Conservation (phyloP, 2,113 vertebrate genomes). For the Hydrolagus affinis region DNA sequence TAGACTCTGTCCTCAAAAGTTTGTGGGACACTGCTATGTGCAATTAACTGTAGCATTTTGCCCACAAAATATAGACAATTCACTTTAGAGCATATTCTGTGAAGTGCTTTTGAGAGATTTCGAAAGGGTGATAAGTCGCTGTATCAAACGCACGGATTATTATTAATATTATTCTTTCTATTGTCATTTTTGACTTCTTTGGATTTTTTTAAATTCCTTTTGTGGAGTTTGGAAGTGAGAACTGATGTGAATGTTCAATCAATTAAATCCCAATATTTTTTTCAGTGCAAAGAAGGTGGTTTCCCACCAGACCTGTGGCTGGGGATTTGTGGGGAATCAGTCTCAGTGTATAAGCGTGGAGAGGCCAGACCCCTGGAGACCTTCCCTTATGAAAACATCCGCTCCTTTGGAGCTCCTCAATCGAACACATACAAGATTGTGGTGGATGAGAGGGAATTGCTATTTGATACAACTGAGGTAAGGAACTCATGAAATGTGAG, state of each 20-base stretch:
- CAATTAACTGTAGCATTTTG: no score
- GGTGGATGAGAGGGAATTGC: slow-evolving; percentile 80
- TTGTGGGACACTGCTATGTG: no score
- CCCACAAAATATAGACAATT: no score
- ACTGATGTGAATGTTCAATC: no score
- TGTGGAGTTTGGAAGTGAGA: no score
- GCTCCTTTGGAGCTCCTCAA: slow-evolving; percentile 86
- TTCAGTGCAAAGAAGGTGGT: slow-evolving; percentile 73
- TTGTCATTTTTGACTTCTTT: no score
- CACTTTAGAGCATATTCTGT: no score
- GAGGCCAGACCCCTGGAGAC: slow-evolving; percentile 81
- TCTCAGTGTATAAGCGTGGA: slow-evolving; percentile 89
- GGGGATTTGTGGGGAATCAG: slow-evolving; percentile 77
- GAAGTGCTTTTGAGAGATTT: no score
- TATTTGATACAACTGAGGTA: slow-evolving; percentile 88
- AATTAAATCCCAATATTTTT: not conserved
- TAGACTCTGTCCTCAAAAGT: no score
- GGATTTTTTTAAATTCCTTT: not conserved
- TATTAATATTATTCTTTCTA: no score
- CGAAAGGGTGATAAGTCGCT: no score
- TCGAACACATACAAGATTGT: slow-evolving; percentile 86
- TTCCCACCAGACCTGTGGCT: slow-evolving; percentile 87
- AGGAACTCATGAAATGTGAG: slow-evolving; percentile 33
- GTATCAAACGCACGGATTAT: no score
- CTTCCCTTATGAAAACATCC: slow-evolving; percentile 86